These are phyloP conservation scores for Telmatherina bonti DNA, from an alignment of 2,797 vertebrate genomes.

Conservation along the genomic window DNA sequence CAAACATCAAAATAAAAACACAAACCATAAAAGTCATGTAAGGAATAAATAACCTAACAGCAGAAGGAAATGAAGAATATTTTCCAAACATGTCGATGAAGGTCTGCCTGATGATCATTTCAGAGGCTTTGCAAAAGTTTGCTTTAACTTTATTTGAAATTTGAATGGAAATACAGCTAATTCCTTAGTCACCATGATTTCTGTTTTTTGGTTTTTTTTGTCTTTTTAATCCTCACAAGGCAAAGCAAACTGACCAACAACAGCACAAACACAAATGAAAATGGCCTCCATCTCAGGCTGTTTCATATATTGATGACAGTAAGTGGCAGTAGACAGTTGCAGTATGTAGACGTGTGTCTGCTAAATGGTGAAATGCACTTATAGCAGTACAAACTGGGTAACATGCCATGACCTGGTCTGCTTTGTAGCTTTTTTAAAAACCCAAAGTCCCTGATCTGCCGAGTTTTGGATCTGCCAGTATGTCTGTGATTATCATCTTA, in stretches of 20 bases:
- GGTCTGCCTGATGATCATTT: too few species aligned
- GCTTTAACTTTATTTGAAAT: not conserved
- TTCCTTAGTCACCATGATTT: not conserved
- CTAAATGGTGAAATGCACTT: not conserved
- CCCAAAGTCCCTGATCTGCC: not conserved
- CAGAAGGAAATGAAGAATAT: too few species aligned
- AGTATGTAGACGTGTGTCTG: not conserved
- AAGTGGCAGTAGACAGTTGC: not conserved
- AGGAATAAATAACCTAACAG: too few species aligned
- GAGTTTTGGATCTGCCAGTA: not conserved
- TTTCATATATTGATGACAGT: not conserved
- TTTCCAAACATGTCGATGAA: not conserved
- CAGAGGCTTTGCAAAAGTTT: not conserved
- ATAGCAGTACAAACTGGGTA: not conserved
- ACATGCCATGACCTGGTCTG: not conserved
- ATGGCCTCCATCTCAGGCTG: not conserved
- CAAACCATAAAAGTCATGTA: too few species aligned
- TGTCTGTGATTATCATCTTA: not conserved
- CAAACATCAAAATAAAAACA: too few species aligned
- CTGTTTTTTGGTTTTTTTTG: too few species aligned
- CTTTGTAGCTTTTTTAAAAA: not conserved
- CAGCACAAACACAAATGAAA: too few species aligned
- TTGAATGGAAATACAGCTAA: not conserved
- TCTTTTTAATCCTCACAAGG: too few species aligned
- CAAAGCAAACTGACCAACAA: too few species aligned